A percentile compares a stretch with the other conserved stretches of the same genome.
phyloP scores from a whole-genome alignment of 53 echinoderm and acorn worm genomes.

The Patiria pectinifera region DNA sequence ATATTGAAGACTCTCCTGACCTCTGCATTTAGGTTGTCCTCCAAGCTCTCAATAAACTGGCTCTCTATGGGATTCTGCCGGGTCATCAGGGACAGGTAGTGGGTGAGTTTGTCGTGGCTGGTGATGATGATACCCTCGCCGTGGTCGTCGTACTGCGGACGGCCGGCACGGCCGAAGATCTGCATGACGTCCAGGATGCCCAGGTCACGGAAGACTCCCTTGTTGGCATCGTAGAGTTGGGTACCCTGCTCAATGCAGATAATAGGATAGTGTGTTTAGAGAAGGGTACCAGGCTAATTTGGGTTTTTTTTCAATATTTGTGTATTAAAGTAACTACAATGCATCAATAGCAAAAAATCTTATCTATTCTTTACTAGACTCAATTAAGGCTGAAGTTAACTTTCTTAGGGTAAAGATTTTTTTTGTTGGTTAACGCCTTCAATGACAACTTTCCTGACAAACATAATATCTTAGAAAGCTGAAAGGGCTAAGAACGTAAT shows the following conservation, averaged over 20 bases:
- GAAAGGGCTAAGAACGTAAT: background rate
- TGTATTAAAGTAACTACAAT: no score
- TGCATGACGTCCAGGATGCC: slow-evolving; percentile 88
- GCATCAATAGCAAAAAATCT: no score
- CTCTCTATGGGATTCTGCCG: slow-evolving; percentile 98
- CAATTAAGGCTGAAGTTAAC: no score
- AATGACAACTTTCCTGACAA: background rate
- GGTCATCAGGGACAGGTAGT: slow-evolving; percentile 92
- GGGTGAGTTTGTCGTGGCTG: slow-evolving; percentile 86
- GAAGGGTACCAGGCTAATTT: background rate
- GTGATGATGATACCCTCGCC: slow-evolving; percentile 95
- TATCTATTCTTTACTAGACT: no score
- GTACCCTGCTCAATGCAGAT: slow-evolving; percentile 76
- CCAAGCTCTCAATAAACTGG: slow-evolving; percentile 87
- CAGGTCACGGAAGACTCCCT: slow-evolving; percentile 89
- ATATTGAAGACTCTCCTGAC: slow-evolving; percentile 10
- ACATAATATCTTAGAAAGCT: no score
- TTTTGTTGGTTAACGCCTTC: no score
- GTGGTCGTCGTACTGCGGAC: slow-evolving; percentile 92
- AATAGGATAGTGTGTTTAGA: background rate
- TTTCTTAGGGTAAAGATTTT: no score
- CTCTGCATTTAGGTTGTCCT: slow-evolving; percentile 98
- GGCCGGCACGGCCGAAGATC: slow-evolving; percentile 96
- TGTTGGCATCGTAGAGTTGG: slow-evolving; percentile 96
- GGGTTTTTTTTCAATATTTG: no score